phyloP scores from a whole-genome alignment of 2,888 invertebrate genomes.

The Magallana nippona region DNA sequence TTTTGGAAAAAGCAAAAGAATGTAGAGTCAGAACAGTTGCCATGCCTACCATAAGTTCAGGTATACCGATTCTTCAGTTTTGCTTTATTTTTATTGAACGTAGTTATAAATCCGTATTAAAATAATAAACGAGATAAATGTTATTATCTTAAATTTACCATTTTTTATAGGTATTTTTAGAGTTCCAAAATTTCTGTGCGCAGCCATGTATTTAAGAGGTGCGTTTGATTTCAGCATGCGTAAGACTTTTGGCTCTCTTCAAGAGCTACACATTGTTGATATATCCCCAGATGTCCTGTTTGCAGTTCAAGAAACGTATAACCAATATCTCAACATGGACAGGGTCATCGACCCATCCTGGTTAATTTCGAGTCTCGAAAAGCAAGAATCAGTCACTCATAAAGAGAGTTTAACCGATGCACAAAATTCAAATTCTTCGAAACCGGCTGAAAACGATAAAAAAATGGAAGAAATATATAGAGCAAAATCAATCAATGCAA shows the following conservation, averaged over 20 bases:
- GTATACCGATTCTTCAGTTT: slow-evolving; percentile 41
- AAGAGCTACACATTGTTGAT: slow-evolving; percentile 45
- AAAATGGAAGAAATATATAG: no score
- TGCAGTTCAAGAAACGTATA: slow-evolving; percentile 28
- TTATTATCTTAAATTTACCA: background rate
- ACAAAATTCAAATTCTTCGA: no score
- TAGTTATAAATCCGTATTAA: background rate
- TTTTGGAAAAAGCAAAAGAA: slow-evolving; percentile 51
- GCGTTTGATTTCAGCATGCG: slow-evolving; percentile 36
- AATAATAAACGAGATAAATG: background rate
- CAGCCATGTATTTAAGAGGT: slow-evolving; percentile 44
- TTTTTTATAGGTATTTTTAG: slow-evolving; percentile 62
- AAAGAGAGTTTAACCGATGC: no score
- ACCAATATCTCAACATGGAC: no score
- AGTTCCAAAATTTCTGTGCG: slow-evolving; percentile 60
- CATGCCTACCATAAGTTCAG: slow-evolving; percentile 64
- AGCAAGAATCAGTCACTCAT: background rate
- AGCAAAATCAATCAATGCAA: background rate
- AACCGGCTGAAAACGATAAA: no score
- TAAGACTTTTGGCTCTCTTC: background rate
- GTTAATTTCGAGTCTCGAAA: no score
- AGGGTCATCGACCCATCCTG: no score
- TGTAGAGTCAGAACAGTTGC: slow-evolving; percentile 51
- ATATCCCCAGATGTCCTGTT: slow-evolving; percentile 40
- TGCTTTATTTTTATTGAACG: background rate